Evolutionary conservation across 2,797 vertebrate genomes (phyloP), one percentile per base, ranked within the genome.

Genomic region (Pangasius macronema): DNA sequence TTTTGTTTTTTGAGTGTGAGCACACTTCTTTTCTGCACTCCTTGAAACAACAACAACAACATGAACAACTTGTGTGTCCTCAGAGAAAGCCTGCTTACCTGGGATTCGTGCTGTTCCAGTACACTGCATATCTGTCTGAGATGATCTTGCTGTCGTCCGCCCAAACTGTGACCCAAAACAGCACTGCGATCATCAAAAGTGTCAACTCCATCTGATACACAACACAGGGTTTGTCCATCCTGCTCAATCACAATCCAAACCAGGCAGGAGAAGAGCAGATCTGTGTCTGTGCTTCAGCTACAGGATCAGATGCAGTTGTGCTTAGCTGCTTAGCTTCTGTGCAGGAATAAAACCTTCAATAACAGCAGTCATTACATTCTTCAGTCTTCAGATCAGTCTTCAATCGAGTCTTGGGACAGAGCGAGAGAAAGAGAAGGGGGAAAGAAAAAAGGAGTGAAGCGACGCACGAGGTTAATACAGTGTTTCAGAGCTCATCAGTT

Each of bases 31-130:
- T n/a, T 76, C 30, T 55, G 75, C n/a, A 33, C 51, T 33, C n/a
- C 30, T 10, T 51, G 27, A 36, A 36, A 3, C 11, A 13, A 63
- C 3, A 4, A 57, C 5, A 63, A 27, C 7, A 27, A 61, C 9
- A 27, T 0, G 3, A 24, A 59, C 33, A 42, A 42, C 36, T 72
- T 57, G 18, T 57, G 18, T 57, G 53, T 80, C 9, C 46, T 49
- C 16, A 18, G 72, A 75, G 72, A n/a, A 16, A 20, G 24, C 24
- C 65, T 36, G 79, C 95, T 92, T 95, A 98, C 97, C 97, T 97
- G 93, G 97, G 97, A 94, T 98, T 98, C 92, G 96, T 97, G 93
- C 97, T 97, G 96, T 98, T 98, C 97, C 97, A 98, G 92, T 97
- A 98, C 79, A 98, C 97, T 2, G 96, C 97, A 91, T 96, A 96